A percentile compares a stretch with the other conserved stretches of the same genome.
Conservation (phyloP, 2,113 vertebrate genomes). For the Tretioscincus oriximinensis region DNA sequence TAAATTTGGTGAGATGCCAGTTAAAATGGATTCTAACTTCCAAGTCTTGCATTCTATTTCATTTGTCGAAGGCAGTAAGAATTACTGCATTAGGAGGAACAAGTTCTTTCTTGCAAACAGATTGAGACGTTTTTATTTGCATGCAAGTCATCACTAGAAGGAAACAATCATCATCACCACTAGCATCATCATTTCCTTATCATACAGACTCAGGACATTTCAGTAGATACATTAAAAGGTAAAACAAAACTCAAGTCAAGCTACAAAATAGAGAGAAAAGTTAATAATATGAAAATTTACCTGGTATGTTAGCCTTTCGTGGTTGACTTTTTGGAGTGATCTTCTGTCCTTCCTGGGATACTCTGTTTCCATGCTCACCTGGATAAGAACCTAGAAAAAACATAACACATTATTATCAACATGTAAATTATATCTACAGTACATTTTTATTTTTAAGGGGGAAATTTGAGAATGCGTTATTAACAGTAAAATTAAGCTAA, state of each 20-base stretch:
- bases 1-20: background rate
- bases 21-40: background rate
- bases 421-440: background rate
- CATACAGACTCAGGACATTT: background rate
- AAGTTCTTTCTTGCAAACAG: too few relatives aligned
- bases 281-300: constrained; percentile 30
- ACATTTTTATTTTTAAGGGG: background rate
- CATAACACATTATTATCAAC: background rate
- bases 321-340: background rate
- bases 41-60: too few relatives aligned
- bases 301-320: background rate
- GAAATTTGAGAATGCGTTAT: too few relatives aligned
- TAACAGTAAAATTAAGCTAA: too few relatives aligned
- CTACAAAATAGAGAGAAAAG: background rate
- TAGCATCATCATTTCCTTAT: too few relatives aligned
- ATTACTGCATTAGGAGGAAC: too few relatives aligned
- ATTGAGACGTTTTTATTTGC: too few relatives aligned
- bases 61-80: too few relatives aligned
- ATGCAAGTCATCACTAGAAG: too few relatives aligned
- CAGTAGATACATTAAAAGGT: background rate
- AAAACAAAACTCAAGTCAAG: background rate
- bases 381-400: constrained; percentile 41
- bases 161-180: too few relatives aligned
- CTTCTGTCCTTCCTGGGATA: background rate
- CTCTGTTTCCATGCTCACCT: background rate